These are phyloP conservation scores for Agriotes lineatus DNA, from an alignment of 2,888 invertebrate genomes.

Conservation along the genomic window DNA sequence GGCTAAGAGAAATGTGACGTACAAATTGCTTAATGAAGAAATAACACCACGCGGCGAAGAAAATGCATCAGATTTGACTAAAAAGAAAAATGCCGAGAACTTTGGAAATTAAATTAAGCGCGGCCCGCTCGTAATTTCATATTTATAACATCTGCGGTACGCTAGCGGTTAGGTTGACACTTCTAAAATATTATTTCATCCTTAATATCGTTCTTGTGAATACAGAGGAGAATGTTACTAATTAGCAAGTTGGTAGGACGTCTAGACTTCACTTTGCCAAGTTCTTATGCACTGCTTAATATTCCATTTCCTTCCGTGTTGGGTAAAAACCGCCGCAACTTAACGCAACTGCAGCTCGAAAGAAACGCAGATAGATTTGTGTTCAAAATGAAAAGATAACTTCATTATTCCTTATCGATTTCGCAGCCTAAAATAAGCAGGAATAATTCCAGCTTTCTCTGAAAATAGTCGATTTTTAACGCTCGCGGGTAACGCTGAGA, in stretches of 20 bases:
- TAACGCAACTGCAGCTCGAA: not conserved
- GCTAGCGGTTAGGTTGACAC: constrained; percentile 52
- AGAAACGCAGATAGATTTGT: not conserved
- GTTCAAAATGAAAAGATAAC: not conserved
- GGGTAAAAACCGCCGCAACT: not conserved
- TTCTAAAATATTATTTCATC: constrained; percentile 54
- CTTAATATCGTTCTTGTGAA: constrained; percentile 49
- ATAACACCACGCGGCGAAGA: constrained; percentile 54
- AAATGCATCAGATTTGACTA: constrained; percentile 56
- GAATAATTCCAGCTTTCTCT: not conserved
- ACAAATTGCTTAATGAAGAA: constrained; percentile 58
- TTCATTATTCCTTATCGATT: not conserved
- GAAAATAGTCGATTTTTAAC: too few relatives aligned
- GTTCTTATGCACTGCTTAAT: constrained; percentile 14
- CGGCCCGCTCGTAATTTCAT: constrained; percentile 55
- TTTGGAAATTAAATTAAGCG: constrained; percentile 58
- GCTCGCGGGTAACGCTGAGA: too few relatives aligned
- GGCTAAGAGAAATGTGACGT: constrained; percentile 47
- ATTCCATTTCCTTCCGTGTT: not conserved
- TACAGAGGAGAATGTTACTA: constrained; percentile 47
- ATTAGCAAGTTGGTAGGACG: constrained; percentile 51
- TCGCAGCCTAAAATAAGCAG: not conserved
- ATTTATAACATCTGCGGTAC: constrained; percentile 57
- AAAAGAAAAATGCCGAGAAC: constrained; percentile 52
- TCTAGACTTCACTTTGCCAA: constrained; percentile 27